These are phyloP conservation scores for Glyphotaelius pellucidus DNA, from an alignment of 2,888 invertebrate genomes.

Conservation along the genomic window DNA sequence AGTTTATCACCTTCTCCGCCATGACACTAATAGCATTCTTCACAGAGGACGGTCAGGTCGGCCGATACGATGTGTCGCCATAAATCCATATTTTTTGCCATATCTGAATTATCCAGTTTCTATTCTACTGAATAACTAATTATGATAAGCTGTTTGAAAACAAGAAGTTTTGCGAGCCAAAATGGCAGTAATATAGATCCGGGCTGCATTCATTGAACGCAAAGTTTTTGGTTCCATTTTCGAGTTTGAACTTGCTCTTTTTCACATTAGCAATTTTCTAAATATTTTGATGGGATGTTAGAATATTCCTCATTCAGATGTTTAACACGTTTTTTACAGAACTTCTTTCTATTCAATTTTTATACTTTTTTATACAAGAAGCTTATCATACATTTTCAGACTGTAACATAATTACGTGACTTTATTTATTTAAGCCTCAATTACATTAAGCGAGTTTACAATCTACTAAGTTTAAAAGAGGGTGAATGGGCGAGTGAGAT, in stretches of 20 bases:
- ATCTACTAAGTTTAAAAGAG: too few species aligned
- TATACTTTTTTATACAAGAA: too few species aligned
- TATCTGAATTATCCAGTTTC: neutral
- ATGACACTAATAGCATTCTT: neutral
- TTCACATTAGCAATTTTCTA: neutral
- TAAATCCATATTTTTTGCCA: neutral
- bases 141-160: neutral
- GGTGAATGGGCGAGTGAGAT: too few species aligned
- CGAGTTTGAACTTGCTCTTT: neutral
- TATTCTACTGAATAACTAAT: neutral
- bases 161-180: neutral
- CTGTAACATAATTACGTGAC: too few species aligned
- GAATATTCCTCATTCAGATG: neutral
- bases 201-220: neutral
- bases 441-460: too few species aligned
- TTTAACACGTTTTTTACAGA: neutral
- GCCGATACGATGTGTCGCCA: neutral
- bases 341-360: neutral
- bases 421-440: too few species aligned
- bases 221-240: neutral
- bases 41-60: neutral
- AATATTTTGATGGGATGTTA: neutral
- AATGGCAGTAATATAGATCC: neutral
- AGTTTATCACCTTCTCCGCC: neutral
- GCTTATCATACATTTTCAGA: too few species aligned